phyloP scores from a whole-genome alignment of 2,113 vertebrate species.

The Cisticola juncidis region DNA sequence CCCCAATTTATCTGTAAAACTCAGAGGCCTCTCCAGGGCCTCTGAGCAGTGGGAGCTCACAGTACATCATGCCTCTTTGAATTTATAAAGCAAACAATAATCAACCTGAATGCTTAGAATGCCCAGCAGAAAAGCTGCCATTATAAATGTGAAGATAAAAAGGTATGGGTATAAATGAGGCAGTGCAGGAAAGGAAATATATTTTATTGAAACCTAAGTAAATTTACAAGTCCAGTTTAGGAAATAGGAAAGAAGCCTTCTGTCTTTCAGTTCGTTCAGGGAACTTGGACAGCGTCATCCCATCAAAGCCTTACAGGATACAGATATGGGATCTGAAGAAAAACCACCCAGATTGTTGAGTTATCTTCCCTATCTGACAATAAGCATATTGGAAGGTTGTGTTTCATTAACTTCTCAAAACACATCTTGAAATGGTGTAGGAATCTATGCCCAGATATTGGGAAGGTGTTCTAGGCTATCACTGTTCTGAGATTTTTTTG shows the following conservation, averaged over 20 bases:
- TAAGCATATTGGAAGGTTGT: background rate
- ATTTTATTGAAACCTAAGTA: background rate
- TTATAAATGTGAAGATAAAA: constrained; percentile 18
- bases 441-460: background rate
- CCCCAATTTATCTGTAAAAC: constrained; percentile 31
- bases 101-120: background rate
- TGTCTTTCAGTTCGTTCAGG: background rate
- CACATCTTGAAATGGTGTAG: background rate
- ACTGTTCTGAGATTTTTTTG: background rate
- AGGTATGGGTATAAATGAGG: background rate
- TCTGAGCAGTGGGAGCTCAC: background rate
- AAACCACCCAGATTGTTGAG: background rate
- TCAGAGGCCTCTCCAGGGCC: background rate
- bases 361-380: background rate
- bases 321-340: background rate
- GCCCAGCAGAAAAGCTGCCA: background rate
- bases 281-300: background rate
- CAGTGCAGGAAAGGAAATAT: background rate
- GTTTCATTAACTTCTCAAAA: background rate
- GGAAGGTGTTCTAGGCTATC: background rate
- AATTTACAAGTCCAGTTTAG: background rate
- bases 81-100: constrained; percentile 34
- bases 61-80: background rate
- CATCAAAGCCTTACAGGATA: background rate
- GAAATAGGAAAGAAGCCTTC: background rate